Evolutionary conservation across 2,113 vertebrate species (phyloP).

Genomic region (Pollimyrus isidori): DNA sequence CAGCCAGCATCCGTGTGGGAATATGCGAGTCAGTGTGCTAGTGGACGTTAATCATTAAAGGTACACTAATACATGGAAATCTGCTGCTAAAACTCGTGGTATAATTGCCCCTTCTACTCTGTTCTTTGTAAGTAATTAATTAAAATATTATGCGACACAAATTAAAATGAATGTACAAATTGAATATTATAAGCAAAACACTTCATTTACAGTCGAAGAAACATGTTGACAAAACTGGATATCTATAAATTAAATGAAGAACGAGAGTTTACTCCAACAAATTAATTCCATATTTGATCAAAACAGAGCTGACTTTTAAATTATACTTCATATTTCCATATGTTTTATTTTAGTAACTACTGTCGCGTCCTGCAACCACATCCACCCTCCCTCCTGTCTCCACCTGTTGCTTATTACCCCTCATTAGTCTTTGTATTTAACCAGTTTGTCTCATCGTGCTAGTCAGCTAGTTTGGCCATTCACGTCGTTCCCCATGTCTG

Average conservation of each 20-base stretch:
- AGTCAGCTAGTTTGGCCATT: background rate
- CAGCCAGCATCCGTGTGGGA: background rate
- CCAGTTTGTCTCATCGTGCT: background rate
- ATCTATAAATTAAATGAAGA: background rate
- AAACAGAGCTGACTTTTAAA: background rate
- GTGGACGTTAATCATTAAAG: background rate
- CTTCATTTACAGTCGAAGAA: background rate
- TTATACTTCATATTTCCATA: background rate
- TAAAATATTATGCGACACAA: background rate
- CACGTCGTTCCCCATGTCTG: background rate
- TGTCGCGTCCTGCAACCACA: background rate
- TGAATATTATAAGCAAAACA: background rate
- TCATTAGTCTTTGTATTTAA: background rate
- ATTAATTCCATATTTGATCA: background rate
- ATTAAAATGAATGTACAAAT: background rate
- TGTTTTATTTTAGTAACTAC: background rate
- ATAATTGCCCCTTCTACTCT: background rate
- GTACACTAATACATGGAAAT: constrained; percentile 5
- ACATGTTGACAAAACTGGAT: background rate
- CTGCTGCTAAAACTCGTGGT: constrained; percentile 5
- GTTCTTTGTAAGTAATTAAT: constrained; percentile 10
- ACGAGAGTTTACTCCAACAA: background rate
- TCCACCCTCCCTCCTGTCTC: background rate
- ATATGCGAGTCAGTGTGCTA: background rate
- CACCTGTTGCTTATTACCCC: background rate